Evolutionary conservation across 2,797 vertebrate genomes (phyloP), one percentile per base, ranked within the genome.

Genomic region (Poliocrania exsul): DNA sequence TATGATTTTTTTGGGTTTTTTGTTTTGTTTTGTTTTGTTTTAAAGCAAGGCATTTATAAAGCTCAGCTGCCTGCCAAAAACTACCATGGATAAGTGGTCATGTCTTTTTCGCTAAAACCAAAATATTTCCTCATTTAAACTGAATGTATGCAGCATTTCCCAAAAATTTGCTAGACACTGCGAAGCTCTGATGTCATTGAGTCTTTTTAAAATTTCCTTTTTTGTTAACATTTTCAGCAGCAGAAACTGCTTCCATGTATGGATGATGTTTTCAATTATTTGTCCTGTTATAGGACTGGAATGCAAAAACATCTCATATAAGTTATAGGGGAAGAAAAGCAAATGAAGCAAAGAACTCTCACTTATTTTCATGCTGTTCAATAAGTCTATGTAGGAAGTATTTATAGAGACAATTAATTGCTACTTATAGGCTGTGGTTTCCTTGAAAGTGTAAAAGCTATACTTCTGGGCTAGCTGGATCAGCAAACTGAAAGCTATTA

Each of bases 351-450:
- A 66, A 85, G n/a, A 95, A 91, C 47, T 89, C 72, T 54, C 51
- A 71, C 78, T 93, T 95, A 89, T 90, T 93, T 94, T 90, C 67
- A 75, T 85, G 56, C 47, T 91, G 80, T 93, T 96, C 87, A 96
- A 15, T 81, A 90, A 86, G 65, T 62, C 66, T 13, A 80, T 89
- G 92, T 86, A 70, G 28, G 61, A 88, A 89, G 66, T 82, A 50
- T 87, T 96, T 94, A 85, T 83, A 81, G 71, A 92, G 58, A 67
- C n/a, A 94, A 79, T 95, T 97, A 96, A 96, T 95, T 95, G 53
- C 90, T 88, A 81, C 89, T 91, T 96, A 96, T 81, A 94, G 85
- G 6, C 38, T 77, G 38, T 85, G 77, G 87, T 91, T 96, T 97
- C 93, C 93, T 74, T 92, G 71, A 91, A 95, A 82, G 66, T 94